Evolutionary conservation across 2,888 invertebrate species (phyloP).

Genomic region (Heliconius aoede): DNA sequence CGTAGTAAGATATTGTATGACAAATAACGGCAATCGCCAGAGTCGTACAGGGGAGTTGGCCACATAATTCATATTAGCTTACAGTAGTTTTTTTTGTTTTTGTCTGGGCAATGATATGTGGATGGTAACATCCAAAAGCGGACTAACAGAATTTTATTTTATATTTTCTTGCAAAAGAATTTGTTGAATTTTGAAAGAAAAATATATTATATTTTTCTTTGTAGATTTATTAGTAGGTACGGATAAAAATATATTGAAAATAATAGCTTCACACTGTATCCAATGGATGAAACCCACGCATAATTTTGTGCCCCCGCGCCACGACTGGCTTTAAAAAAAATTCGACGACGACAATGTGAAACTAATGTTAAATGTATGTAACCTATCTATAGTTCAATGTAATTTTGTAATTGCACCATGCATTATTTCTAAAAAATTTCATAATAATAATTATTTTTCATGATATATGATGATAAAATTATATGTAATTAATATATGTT

Average conservation of each 20-base stretch:
- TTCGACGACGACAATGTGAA: too few relatives aligned
- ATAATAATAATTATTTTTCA: too few relatives aligned
- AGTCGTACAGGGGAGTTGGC: slow-evolving; percentile 60
- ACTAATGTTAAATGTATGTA: too few relatives aligned
- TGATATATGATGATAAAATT: too few relatives aligned
- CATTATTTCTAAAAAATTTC: too few relatives aligned
- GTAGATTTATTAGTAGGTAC: background rate
- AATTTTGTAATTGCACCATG: too few relatives aligned
- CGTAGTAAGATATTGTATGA: slow-evolving; percentile 53
- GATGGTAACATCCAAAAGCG: slow-evolving; percentile 48
- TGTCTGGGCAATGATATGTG: slow-evolving; percentile 69
- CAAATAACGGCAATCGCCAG: slow-evolving; percentile 59
- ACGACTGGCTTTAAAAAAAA: too few relatives aligned
- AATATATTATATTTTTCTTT: background rate
- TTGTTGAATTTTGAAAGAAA: background rate
- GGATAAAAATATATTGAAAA: too few relatives aligned
- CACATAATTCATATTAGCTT: slow-evolving; percentile 69
- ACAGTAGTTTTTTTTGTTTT: slow-evolving; percentile 66
- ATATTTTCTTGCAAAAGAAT: slow-evolving; percentile 26
- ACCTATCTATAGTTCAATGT: too few relatives aligned
- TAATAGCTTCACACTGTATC: too few relatives aligned
- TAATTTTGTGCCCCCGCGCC: too few relatives aligned
- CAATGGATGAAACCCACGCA: too few relatives aligned
- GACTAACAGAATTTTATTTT: slow-evolving; percentile 54
- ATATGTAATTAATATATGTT: background rate